Conservation (phyloP, 2,797 vertebrate species). For the Sebastes matsubarae region DNA sequence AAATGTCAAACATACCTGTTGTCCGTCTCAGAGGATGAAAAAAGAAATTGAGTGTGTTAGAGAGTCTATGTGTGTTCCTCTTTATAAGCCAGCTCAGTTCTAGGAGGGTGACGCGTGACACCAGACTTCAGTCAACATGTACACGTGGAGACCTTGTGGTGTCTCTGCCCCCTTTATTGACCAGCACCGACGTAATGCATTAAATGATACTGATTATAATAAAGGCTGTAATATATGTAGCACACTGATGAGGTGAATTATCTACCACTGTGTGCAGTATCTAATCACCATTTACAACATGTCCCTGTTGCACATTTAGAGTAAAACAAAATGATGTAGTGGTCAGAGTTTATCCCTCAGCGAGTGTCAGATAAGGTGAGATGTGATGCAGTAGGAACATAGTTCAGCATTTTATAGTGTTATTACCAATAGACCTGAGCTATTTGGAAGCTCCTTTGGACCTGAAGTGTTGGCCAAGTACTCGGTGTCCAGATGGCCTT, state of each 20-base stretch:
- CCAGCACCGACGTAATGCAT: neutral
- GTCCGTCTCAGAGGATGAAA: constrained; percentile 44
- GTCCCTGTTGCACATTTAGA: neutral
- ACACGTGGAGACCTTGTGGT: constrained; percentile 65
- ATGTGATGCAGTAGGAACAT: constrained; percentile 25
- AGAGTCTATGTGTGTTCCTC: constrained; percentile 16
- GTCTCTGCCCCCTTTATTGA: constrained; percentile 47
- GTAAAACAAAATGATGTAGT: neutral
- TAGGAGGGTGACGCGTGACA: constrained; percentile 58
- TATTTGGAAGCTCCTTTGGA: constrained; percentile 57
- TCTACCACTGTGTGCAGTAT: neutral
- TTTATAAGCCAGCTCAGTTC: constrained; percentile 72
- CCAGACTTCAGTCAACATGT: constrained; percentile 52
- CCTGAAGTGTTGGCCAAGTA: constrained; percentile 16
- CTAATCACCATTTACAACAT: neutral
- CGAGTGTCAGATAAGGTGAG: constrained; percentile 25
- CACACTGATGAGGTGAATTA: neutral
- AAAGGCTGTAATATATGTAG: neutral
- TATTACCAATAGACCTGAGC: neutral
- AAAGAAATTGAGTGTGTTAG: constrained; percentile 35
- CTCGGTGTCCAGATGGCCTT: neutral
- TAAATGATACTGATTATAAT: neutral
- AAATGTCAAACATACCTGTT: constrained; percentile 70
- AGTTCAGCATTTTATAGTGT: constrained; percentile 50
- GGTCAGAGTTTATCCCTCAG: neutral